Evolutionary conservation across 2,113 vertebrate genomes (phyloP).

Genomic region (Erythrocercus mccallii): DNA sequence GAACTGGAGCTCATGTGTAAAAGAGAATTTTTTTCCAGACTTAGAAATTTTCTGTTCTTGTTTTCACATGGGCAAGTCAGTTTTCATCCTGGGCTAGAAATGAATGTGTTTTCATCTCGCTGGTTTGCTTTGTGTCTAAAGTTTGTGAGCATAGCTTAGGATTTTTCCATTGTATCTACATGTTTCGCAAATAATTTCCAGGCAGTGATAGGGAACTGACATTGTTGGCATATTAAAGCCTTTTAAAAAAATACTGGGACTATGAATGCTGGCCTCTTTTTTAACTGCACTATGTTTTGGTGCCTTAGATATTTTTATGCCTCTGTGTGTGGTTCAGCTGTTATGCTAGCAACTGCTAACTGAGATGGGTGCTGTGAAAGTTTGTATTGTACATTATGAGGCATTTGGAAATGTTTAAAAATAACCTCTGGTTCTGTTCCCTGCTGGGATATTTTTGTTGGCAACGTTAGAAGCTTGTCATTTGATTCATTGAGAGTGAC

Average conservation of each 20-base stretch:
- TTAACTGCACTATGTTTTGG: neutral
- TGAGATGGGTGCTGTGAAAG: slow-evolving; percentile 2
- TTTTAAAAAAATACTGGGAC: neutral
- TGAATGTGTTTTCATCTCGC: neutral
- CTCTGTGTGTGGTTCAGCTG: slow-evolving; percentile 53
- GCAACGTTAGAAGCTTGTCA: slow-evolving; percentile 77
- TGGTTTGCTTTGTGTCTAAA: neutral
- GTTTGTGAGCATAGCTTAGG: neutral
- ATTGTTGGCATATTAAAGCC: neutral
- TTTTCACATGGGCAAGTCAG: neutral
- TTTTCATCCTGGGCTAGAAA: neutral
- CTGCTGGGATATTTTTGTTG: slow-evolving; percentile 86
- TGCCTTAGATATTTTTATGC: slow-evolving; percentile 21
- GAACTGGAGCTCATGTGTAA: neutral
- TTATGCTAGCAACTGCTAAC: slow-evolving; percentile 56
- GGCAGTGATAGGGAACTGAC: neutral
- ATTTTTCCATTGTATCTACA: neutral
- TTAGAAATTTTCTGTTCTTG: neutral
- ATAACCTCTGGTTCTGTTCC: slow-evolving; percentile 80
- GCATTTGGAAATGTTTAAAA: slow-evolving; percentile 81
- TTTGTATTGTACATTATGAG: slow-evolving; percentile 64
- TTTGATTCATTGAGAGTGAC: slow-evolving; percentile 79
- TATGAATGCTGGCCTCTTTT: neutral
- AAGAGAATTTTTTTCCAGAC: neutral
- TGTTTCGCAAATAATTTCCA: neutral